Evolutionary conservation across 1,140 invertebrate genomes (phyloP), one percentile per base, ranked within the genome.

Genomic region (Archivesica marissinica): DNA sequence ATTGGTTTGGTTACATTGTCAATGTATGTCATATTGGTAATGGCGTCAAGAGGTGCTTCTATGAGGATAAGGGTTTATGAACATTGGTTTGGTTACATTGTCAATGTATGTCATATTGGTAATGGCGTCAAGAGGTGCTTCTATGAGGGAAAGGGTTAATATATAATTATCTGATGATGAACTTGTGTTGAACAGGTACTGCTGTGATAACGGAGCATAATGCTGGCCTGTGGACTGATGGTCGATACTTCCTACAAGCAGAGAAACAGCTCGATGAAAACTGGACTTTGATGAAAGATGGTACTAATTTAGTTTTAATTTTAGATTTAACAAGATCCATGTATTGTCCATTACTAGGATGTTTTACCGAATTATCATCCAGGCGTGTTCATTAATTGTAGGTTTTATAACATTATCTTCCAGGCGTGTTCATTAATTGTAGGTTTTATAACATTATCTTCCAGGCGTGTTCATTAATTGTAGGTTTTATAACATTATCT

Each of bases 211-310:
- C 98, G 0, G 89, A 94, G 2, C 93, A 95, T 0, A 91, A 96
- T 35, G 98, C 98, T 0, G 95, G 97, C 15, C 90, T 99, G 0
- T 99, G 98, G 98, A 99, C 98, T 0, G 99, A 99, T 94, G 98
- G 98, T 0, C 94, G 99, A 28, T 99, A 99, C 92, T 98, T 96
- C 92, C 94, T 97, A 33, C 98, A 99, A 87, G 95, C 93, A 3
- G 93, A 92, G n/a, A 81, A 91, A 47, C 81, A 92, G 44, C 86
- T 94, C 11, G 93, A 94, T 75, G 91, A 89, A 80, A 77, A 72
- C 47, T 82, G 76, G 79, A 70, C 52, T 15, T 41, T 83, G 23
- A 78, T 77, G 52, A 76, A 54, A 78, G 66, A 78, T 25, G 59
- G 68, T 88, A 39, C 41, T 17, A 9, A 13, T 75, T 52, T 4